Evolutionary conservation across 1,140 invertebrate species (phyloP).

Genomic region (Tetramorium parvispinum): DNA sequence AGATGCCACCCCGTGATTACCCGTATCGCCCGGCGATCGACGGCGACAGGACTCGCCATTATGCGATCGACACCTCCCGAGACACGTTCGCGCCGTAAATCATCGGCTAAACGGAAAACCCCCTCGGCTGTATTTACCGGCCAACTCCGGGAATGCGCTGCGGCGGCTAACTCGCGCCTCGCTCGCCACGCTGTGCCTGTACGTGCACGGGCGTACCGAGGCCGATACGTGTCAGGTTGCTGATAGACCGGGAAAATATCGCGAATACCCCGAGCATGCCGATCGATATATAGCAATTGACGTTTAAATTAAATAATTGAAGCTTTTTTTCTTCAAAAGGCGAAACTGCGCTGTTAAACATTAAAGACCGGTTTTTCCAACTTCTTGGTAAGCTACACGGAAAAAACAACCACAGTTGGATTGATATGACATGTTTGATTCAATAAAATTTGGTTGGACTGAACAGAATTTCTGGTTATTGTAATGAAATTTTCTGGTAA

Average conservation of each 20-base stretch:
- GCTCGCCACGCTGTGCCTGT: not conserved
- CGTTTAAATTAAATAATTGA: not conserved
- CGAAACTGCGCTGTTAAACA: too few species aligned
- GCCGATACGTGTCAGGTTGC: slow-evolving; percentile 8
- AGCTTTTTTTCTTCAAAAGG: not conserved
- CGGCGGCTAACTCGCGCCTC: slow-evolving; percentile 47
- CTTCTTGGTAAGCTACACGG: too few species aligned
- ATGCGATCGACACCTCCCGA: slow-evolving; percentile 83
- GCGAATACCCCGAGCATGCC: not conserved
- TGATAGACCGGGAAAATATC: not conserved
- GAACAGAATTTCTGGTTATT: too few species aligned
- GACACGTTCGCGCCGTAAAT: slow-evolving; percentile 82
- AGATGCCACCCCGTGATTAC: slow-evolving; percentile 83
- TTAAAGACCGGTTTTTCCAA: too few species aligned
- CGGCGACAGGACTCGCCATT: slow-evolving; percentile 82
- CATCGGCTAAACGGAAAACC: slow-evolving; percentile 80
- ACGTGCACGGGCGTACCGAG: slow-evolving; percentile 27
- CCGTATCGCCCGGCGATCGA: slow-evolving; percentile 82
- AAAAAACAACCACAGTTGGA: too few species aligned
- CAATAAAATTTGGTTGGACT: too few species aligned
- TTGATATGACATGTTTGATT: too few species aligned
- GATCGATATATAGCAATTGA: not conserved
- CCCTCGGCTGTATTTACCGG: slow-evolving; percentile 73
- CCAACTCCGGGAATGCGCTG: slow-evolving; percentile 58
- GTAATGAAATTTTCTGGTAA: too few species aligned